Base-by-base conservation (phyloP, 2,113 vertebrate species). In the Gasterosteus nipponicus region DNA sequence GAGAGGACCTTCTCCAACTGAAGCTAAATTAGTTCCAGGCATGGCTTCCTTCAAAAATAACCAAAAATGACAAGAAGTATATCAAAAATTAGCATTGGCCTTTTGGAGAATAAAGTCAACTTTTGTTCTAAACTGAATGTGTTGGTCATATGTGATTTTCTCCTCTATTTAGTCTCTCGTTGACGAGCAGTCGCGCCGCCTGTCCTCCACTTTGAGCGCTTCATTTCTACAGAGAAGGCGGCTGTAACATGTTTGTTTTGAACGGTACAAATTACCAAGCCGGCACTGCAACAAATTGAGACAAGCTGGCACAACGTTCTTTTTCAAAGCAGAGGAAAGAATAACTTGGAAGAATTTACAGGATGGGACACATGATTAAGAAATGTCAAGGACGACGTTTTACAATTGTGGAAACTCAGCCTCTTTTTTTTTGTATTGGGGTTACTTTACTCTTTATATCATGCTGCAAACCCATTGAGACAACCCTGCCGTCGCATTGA, bases 61-160 rank as follows among this genome's bases (percentile, higher is more conserved):
- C 59, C n/a, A 57, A 33, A 69, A 87, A 86, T 14, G 38, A 54
- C 61, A 41, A 65, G 26, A 39, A 53, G 54, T 9, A 54, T 58
- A 53, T 84, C 72, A 78, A 65, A 73, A 54, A 61, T 2, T 44
- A 9, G 60, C 29, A 46, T 38, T 59, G 42, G 66, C 7, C 31
- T 71, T 69, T 77, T 69, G 57, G 16, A 26, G 51, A 5, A 2
- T 46, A 10, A 7, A 39, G 44, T 46, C 42, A 51, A 18, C 51
- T 42, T 19, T 15, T 51, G 53, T n/a, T 65, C 67, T 59, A 29
- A 42, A 60, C 42, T 4, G 56, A 54, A 68, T 62, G 6, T 70
- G 35, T 19, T 44, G 19, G 49, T 77, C 16, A 66, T 14, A 63
- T 78, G 57, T 73, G 31, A 70, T 65, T 69, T 57, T 26, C 66